phyloP scores from a whole-genome alignment of 2,888 invertebrate genomes.

The Julus scandinavius region DNA sequence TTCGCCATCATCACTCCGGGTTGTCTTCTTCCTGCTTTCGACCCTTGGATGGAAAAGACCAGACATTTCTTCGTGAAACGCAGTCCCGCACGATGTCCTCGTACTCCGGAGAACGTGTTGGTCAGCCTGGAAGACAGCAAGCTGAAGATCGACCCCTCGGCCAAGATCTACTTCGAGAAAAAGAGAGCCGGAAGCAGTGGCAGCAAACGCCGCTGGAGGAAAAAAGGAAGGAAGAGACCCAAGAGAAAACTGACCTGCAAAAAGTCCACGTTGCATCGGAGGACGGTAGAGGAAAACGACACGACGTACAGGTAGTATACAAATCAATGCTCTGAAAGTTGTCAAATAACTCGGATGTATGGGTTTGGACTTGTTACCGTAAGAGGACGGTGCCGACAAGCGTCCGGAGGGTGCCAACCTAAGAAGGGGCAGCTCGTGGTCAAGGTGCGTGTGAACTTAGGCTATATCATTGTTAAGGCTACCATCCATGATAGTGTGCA shows the following conservation, averaged over 20 bases:
- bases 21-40: not conserved
- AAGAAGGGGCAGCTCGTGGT: too few species aligned
- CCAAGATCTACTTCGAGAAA: not conserved
- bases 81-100: not conserved
- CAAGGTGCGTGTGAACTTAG: too few species aligned
- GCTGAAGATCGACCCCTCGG: not conserved
- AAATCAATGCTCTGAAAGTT: too few species aligned
- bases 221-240: not conserved
- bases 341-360: too few species aligned
- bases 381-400: too few species aligned
- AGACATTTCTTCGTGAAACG: not conserved
- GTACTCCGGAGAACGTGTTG: not conserved
- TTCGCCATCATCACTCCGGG: not conserved
- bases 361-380: too few species aligned
- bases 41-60: not conserved
- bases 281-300: conserved; percentile 37
- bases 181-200: too few species aligned
- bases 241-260: not conserved
- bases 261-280: not conserved
- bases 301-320: conserved; percentile 12
- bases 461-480: too few species aligned
- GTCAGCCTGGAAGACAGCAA: not conserved
- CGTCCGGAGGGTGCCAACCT: too few species aligned
- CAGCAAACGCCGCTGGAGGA: not conserved
- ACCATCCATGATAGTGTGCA: too few species aligned